A percentile compares a stretch with the other conserved stretches of the same genome.
phyloP scores from a whole-genome alignment of 2,113 vertebrate species.

The Pseudopodoces humilis region DNA sequence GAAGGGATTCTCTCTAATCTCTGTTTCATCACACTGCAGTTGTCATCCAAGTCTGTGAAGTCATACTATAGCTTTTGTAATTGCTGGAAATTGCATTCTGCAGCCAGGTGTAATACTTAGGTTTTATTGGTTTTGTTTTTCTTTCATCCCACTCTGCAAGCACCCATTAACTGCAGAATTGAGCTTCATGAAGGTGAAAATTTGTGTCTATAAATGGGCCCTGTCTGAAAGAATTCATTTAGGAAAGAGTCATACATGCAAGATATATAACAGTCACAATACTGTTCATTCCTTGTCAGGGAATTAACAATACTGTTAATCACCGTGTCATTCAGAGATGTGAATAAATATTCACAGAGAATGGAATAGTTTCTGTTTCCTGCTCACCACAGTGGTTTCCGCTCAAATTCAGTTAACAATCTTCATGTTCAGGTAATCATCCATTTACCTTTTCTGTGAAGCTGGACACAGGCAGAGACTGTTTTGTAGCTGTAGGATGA shows the following conservation, averaged over 20 bases:
- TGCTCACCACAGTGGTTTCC: not conserved
- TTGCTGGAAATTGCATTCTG: not conserved
- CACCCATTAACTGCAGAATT: not conserved
- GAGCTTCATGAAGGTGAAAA: not conserved
- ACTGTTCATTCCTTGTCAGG: not conserved
- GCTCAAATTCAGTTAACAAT: not conserved
- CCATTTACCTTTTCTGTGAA: not conserved
- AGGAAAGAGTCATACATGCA: not conserved
- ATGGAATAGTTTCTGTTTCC: not conserved
- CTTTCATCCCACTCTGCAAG: fast-evolving
- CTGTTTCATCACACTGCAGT: not conserved
- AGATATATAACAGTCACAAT: not conserved
- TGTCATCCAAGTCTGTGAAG: not conserved
- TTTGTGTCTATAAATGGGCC: not conserved
- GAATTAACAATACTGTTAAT: not conserved
- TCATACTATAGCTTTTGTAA: not conserved
- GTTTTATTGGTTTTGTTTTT: not conserved
- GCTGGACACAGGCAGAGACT: not conserved
- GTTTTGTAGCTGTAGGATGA: not conserved
- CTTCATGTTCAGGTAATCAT: not conserved
- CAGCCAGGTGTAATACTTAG: not conserved
- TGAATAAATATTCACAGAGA: not conserved
- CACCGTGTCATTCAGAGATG: not conserved
- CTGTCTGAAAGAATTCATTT: not conserved
- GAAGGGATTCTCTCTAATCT: not conserved